Conservation (phyloP, 2,888 invertebrate genomes). For the Scrobipalpa costella region DNA sequence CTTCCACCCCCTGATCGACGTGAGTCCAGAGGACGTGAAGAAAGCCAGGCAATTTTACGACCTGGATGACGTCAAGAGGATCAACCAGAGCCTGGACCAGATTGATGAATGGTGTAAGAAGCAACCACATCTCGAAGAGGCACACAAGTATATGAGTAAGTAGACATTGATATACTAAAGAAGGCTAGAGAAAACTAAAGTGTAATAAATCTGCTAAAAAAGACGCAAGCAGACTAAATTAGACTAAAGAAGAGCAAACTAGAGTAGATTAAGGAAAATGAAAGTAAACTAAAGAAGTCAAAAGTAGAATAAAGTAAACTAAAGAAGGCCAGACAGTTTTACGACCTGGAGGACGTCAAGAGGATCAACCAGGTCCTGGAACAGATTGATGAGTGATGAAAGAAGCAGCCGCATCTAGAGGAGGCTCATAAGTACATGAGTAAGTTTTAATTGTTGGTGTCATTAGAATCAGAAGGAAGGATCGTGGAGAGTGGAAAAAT, state of each 20-base stretch:
- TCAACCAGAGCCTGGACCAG: conserved; percentile 51
- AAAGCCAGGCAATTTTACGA: conserved; percentile 52
- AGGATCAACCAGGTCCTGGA: conserved; percentile 54
- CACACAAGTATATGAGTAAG: conserved; percentile 56
- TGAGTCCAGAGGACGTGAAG: conserved; percentile 53
- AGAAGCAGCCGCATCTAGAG: conserved; percentile 60
- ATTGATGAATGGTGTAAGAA: conserved; percentile 62
- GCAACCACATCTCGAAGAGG: conserved; percentile 59
- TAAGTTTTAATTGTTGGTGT: too few species aligned
- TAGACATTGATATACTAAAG: conserved; percentile 12
- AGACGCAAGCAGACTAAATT: too few species aligned
- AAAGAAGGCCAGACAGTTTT: conserved; percentile 52
- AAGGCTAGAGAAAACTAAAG: not conserved
- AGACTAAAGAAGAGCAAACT: too few species aligned
- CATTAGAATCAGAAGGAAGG: too few species aligned
- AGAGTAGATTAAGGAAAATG: too few species aligned
- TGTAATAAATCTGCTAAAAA: too few species aligned
- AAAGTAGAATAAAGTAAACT: too few species aligned
- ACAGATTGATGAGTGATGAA: conserved; percentile 56
- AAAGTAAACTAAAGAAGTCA: too few species aligned
- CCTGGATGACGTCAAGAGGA: conserved; percentile 48
- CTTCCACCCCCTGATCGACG: conserved; percentile 52
- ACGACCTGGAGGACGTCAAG: conserved; percentile 47
- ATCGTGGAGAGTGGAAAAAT: too few species aligned
- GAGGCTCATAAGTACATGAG: conserved; percentile 53